Base-by-base conservation (phyloP, 2,113 vertebrate genomes). In the Peromyscus maniculatus region DNA sequence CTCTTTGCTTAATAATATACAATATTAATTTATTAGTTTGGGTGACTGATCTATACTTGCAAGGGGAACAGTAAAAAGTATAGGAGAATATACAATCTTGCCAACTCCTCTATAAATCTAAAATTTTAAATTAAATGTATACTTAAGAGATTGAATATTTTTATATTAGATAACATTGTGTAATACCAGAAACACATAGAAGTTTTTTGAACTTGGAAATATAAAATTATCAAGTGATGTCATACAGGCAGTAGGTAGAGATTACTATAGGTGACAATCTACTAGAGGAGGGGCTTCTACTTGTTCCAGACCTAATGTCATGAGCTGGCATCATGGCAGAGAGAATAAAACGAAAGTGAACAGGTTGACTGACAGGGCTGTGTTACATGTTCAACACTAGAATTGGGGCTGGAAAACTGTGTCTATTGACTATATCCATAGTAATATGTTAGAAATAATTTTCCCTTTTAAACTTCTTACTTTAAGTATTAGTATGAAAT, bases 91-190 rank as follows among this genome's bases (percentile, higher is more conserved):
- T 86, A 66, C 4, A 55, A 24, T 55, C 49, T 64, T 89, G 43
- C 12, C 33, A 91, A 12, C 1, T 22, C 2, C 74, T 86, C 78
- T 62, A 0, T 75, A 87, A 92, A n/a, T 90, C 43, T 83, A 66
- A 92, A 90, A 89, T 91, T 92, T 13, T 22, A 74, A 90, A 91
- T 69, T 93, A 62, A 82, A 72, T 74, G 0, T 71, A 87, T 90
- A 43, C 46, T 36, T 83, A 3, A 43, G 22, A 91, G 46, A 33
- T 5, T 77, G 36, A 89, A 22, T 67, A 79, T 86, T 86, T 91
- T 93, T 36, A 84, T 24, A 16, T 59, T 77, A 78, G 17, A 57
- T 43, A 74, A 69, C 12, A 55, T 89, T 57, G 7, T n/a, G 13
- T 52, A 21, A 43, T 57, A 19, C 49, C 77, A 77, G 24, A 94